Evolutionary conservation across 2,797 vertebrate species (phyloP).

Genomic region (Onychomys leucogaster): DNA sequence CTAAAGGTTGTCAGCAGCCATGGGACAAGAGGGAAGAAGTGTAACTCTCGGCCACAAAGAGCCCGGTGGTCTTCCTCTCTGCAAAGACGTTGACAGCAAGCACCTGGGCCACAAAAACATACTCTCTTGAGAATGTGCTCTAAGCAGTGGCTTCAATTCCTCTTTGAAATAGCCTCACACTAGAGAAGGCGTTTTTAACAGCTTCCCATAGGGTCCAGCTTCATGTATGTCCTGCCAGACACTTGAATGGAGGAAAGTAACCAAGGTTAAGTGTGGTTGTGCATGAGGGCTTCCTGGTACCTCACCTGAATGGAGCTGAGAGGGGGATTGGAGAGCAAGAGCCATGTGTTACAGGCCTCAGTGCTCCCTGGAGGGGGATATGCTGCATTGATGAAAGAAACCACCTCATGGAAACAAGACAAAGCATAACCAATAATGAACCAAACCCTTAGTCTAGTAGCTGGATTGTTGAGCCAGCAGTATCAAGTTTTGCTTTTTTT

Average conservation of each 20-base stretch:
- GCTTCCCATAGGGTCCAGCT: background rate
- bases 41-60: background rate
- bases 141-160: constrained; percentile 38
- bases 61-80: background rate
- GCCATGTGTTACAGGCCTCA: background rate
- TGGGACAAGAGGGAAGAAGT: background rate
- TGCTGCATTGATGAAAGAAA: constrained; percentile 31
- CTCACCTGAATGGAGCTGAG: background rate
- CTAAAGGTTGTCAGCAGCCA: background rate
- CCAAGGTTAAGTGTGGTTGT: background rate
- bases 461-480: background rate
- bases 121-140: constrained; percentile 9
- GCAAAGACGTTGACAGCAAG: background rate
- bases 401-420: constrained; percentile 21
- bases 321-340: background rate
- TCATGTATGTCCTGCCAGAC: constrained; percentile 17
- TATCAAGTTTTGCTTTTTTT: background rate
- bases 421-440: background rate
- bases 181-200: constrained; percentile 44
- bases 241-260: constrained; percentile 31
- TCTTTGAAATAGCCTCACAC: constrained; percentile 45
- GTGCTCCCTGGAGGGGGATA: background rate
- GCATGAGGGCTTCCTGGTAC: background rate
- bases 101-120: background rate
- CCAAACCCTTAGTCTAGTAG: background rate